These are phyloP conservation scores for Chelon auratus DNA, from an alignment of 2,797 vertebrate genomes.

Conservation along the genomic window DNA sequence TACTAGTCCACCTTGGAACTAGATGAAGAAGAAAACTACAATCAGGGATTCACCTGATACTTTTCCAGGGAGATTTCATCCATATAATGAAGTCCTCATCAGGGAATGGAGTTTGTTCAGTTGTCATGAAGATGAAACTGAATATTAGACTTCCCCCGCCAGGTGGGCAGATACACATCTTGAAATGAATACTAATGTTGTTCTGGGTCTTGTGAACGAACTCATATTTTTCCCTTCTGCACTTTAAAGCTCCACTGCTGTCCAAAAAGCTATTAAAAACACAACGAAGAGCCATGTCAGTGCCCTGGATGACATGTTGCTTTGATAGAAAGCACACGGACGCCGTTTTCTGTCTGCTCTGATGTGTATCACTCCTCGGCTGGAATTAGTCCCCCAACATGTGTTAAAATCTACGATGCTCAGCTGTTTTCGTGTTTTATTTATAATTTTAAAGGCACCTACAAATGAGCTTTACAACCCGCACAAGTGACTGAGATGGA, in stretches of 20 bases:
- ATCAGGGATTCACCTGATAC: not conserved
- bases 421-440: too few relatives aligned
- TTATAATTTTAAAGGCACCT: too few relatives aligned
- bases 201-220: not conserved
- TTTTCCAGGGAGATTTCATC: not conserved
- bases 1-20: not conserved
- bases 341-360: too few relatives aligned
- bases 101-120: conserved; percentile 1
- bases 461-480: too few relatives aligned
- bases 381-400: conserved; percentile 11
- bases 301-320: not conserved
- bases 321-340: not conserved
- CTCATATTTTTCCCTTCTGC: too few relatives aligned
- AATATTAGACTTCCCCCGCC: conserved; percentile 18
- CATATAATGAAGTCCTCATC: conserved; percentile 2
- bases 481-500: too few relatives aligned
- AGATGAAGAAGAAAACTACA: not conserved
- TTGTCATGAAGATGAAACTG: conserved; percentile 27
- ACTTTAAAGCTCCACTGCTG: not conserved
- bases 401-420: too few relatives aligned
- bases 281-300: conserved; percentile 12
- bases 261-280: conserved; percentile 5
- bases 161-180: conserved; percentile 19
- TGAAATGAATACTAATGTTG: conserved; percentile 18
- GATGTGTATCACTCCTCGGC: not conserved